phyloP scores from a whole-genome alignment of 2,888 invertebrate species.

The Chydorus sphaericus region DNA sequence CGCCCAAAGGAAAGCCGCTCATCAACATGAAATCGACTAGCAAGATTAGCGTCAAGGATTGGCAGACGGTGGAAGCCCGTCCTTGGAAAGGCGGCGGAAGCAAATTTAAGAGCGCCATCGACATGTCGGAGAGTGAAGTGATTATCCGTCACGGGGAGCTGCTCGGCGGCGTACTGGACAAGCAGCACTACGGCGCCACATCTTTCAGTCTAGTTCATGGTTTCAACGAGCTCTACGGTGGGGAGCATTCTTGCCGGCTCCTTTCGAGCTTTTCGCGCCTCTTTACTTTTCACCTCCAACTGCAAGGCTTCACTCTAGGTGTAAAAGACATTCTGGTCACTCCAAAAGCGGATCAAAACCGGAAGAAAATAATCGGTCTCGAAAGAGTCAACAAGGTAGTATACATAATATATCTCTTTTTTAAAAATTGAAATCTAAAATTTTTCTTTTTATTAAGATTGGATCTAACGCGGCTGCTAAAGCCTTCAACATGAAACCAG shows the following conservation, averaged over 20 bases:
- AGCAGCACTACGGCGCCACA: constrained; percentile 90
- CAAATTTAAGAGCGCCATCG: constrained; percentile 35
- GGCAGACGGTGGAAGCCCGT: constrained; percentile 41
- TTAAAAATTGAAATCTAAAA: background rate
- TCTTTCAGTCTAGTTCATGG: constrained; percentile 88
- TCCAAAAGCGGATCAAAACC: constrained; percentile 50
- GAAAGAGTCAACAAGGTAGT: constrained; percentile 36
- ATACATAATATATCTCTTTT: background rate
- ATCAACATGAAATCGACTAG: constrained; percentile 54
- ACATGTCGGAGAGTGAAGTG: constrained; percentile 83
- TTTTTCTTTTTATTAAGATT: constrained; percentile 24
- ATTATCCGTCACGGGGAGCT: constrained; percentile 77
- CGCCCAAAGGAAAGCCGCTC: constrained; percentile 50
- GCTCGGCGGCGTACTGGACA: constrained; percentile 82
- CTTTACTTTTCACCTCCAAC: constrained; percentile 78
- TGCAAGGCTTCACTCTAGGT: constrained; percentile 85
- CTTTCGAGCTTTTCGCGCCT: constrained; percentile 81
- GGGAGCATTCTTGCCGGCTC: constrained; percentile 59
- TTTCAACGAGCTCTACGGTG: constrained; percentile 90
- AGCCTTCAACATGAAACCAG: constrained; percentile 48
- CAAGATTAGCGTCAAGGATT: constrained; percentile 52
- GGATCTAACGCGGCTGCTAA: constrained; percentile 49
- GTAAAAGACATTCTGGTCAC: constrained; percentile 84
- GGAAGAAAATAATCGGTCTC: constrained; percentile 47
- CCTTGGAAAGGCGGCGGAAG: constrained; percentile 50